Base-by-base conservation (phyloP, 2,888 invertebrate genomes). In the Camptogramma bilineatum region DNA sequence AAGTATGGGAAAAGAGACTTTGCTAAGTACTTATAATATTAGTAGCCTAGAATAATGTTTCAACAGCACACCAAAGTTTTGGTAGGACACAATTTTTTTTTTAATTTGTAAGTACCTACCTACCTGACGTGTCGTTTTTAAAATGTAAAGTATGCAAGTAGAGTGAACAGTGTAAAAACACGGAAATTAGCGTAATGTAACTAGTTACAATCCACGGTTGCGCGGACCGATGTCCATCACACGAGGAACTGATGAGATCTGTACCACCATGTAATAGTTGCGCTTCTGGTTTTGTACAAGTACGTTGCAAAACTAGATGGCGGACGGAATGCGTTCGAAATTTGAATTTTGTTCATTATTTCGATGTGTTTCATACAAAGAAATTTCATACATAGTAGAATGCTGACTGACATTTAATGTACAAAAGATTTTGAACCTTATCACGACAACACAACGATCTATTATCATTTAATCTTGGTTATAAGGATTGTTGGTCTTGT, bases 191-290 rank as follows among this genome's bases (percentile, higher is more conserved):
- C 52, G 53, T 63, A 68, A 66, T 62, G 39, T 54, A 70, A 70
- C 66, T 54, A 52, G 62, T 64, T 52, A 55, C 57, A 52, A 66
- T 57, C 62, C 28, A 71, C 66, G 68, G 62, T 68, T 54, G 48
- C 54, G 68, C 68, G 70, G 64, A 57, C 31, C 60, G 79, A 79
- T 78, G 72, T 71, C 65, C 73, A 78, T 78, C 78, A 54, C 65
- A 69, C 54, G 48, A 78, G 79, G 79, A 79, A 79, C 76, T 68
- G 77, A 73, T 75, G 68, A 60, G 67, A 73, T 73, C 71, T 73
- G 48, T 47, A 52, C 55, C 53, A 28, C 46, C 63, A 69, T 68
- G 70, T 73, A 73, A 75, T 56, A 60, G 67, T 69, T 65, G 57
- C 61, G 64, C 70, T 75, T 73, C 76, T 75, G 73, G 73, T 73